A percentile compares a stretch with the other conserved stretches of the same genome.
phyloP scores from a whole-genome alignment of 1,140 invertebrate species.

The Aradophagus sp. region DNA sequence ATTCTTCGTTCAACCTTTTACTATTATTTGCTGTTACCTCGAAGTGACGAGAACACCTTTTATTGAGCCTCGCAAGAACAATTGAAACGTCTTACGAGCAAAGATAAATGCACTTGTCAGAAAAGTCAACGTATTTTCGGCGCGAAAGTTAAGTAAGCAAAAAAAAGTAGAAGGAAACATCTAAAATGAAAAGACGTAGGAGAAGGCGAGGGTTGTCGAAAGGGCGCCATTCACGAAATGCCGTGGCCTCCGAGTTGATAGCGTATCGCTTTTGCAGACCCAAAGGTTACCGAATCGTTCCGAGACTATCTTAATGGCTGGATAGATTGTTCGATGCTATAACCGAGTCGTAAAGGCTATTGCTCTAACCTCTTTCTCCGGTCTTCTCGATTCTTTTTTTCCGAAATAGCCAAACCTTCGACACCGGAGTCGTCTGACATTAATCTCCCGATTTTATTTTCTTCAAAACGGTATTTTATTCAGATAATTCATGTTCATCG shows the following conservation, averaged over 20 bases:
- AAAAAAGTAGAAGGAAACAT: slow-evolving; percentile 32
- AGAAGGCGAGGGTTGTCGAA: slow-evolving; percentile 50
- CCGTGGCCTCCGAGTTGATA: slow-evolving; percentile 71
- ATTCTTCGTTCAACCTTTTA: too few species aligned
- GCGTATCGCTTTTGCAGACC: slow-evolving; percentile 74
- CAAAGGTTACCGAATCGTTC: slow-evolving; percentile 76
- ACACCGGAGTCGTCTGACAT: slow-evolving; percentile 24
- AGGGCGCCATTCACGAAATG: slow-evolving; percentile 67
- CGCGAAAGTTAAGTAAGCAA: slow-evolving; percentile 35
- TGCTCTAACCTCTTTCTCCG: slow-evolving; percentile 68
- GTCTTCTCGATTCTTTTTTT: slow-evolving; percentile 54
- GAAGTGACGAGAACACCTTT: too few species aligned
- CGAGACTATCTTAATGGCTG: slow-evolving; percentile 76
- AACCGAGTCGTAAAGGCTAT: slow-evolving; percentile 76
- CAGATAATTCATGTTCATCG: too few species aligned
- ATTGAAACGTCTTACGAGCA: slow-evolving; percentile 49
- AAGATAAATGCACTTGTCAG: slow-evolving; percentile 51
- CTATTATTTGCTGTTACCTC: too few species aligned
- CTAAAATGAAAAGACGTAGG: slow-evolving; percentile 52
- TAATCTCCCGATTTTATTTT: too few species aligned
- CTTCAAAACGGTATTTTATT: too few species aligned
- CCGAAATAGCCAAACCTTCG: slow-evolving; percentile 43
- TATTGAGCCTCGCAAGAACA: slow-evolving; percentile 28
- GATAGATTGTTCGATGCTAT: slow-evolving; percentile 76
- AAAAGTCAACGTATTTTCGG: slow-evolving; percentile 42